Conservation (phyloP, 2,888 invertebrate genomes). For the Smittia aterrima region DNA sequence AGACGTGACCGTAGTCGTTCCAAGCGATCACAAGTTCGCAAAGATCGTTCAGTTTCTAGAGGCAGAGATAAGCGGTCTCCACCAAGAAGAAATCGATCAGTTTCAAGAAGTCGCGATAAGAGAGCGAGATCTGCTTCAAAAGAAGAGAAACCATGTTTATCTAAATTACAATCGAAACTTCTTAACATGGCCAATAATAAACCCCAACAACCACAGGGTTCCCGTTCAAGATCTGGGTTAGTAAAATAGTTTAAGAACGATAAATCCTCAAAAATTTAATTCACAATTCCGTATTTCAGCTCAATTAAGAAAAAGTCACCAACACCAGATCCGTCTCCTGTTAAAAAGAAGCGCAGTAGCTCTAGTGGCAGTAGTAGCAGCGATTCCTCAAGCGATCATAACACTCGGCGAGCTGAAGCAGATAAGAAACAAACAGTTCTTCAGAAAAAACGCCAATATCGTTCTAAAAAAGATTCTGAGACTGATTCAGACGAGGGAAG, state of each 20-base stretch:
- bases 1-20: conserved; percentile 44
- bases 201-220: conserved; percentile 44
- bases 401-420: conserved; percentile 59
- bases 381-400: conserved; percentile 51
- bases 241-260: background rate
- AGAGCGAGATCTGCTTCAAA: conserved; percentile 43
- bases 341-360: conserved; percentile 8
- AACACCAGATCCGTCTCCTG: background rate
- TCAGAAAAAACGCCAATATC: conserved; percentile 85
- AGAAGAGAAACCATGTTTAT: conserved; percentile 48
- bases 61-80: conserved; percentile 43
- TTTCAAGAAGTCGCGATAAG: background rate
- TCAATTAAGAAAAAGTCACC: conserved; percentile 42
- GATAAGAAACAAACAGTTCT: conserved; percentile 72
- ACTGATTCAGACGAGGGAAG: conserved; percentile 55
- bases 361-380: conserved; percentile 25
- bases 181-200: conserved; percentile 61
- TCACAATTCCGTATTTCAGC: conserved; percentile 43
- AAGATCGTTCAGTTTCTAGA: conserved; percentile 43
- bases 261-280: background rate
- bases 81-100: conserved; percentile 18
- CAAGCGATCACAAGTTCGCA: conserved; percentile 44
- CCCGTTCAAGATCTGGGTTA: conserved; percentile 45
- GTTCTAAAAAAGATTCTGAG: conserved; percentile 78
- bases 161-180: conserved; percentile 62